Base-by-base conservation (phyloP, 30 jellyfish, hydroid and myxozoan species). In the Aurelia sp. region DNA sequence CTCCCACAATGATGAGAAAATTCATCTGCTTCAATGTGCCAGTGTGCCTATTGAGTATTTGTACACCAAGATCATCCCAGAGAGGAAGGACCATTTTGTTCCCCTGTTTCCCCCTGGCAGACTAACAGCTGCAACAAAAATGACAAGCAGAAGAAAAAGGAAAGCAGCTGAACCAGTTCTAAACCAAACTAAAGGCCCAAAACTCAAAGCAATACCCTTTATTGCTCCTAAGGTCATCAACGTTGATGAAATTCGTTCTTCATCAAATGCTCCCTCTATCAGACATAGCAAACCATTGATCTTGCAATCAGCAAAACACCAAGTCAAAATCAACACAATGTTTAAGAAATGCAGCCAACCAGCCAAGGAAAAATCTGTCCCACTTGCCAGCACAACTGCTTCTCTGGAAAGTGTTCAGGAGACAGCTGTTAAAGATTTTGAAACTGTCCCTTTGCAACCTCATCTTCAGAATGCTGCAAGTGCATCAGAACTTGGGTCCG, bases 21-120 rank as follows among this genome's bases (percentile, higher is more conserved):
- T 81, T 21, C 91, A 81, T 61, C 20, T 81, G 15, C 52, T 81
- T 64, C 74, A 82, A 3, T 85, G 94, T 75, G 88, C 89, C 17
- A 3, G 65, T n/a, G 66, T 38, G 16, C 76, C 94, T 4, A 15
- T 85, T 18, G 76, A 85, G 9, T 85, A 15, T 53, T 16, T 85
- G 68, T 8, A 61, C 16, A 44, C 74, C 17, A 18, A 38, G 21
- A 21, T 21, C 40, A 18, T 85, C 59, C 65, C 75, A 15, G 64
- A 60, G 47, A 40, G 44, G 16, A 74, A 72, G 52, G 52, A 85
- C 50, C 94, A 74, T 27, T 85, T 57, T 85, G 94, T 85, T 8
- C 89, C 74, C 22, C 35, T 85, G 52, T 38, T 64, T 19, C 30
- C 41, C 11, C 72, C 31, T 3, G 5, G 13, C n/a, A 18, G 19